Conservation (phyloP, 2,113 vertebrate genomes). For the Anguilla rostrata region DNA sequence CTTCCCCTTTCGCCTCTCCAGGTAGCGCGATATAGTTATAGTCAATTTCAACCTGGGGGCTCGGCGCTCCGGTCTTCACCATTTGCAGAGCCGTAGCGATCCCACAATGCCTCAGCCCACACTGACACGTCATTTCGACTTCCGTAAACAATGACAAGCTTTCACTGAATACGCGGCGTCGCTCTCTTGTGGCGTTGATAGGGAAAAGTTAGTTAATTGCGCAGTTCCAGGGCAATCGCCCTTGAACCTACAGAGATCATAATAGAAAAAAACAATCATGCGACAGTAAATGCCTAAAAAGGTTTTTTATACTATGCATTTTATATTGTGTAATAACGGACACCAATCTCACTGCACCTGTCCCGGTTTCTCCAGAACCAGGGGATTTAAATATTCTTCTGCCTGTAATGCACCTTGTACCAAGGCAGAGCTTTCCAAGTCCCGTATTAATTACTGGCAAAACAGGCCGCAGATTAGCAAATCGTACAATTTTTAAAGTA, state of each 20-base stretch:
- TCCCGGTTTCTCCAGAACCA: neutral
- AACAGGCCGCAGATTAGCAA: neutral
- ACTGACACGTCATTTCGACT: slow-evolving; percentile 78
- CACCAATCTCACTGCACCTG: neutral
- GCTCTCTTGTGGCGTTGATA: neutral
- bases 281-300: too few species aligned
- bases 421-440: neutral
- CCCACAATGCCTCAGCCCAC: slow-evolving; percentile 71
- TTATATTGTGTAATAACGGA: too few species aligned
- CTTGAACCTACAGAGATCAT: neutral
- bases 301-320: too few species aligned
- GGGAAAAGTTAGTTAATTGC: neutral
- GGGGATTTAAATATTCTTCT: neutral
- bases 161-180: neutral
- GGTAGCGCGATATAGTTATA: neutral
- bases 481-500: neutral
- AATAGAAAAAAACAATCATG: too few species aligned
- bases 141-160: slow-evolving; percentile 71
- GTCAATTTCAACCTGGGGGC: slow-evolving; percentile 4
- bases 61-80: slow-evolving; percentile 53
- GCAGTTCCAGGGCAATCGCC: neutral
- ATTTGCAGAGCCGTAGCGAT: slow-evolving; percentile 54
- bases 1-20: neutral
- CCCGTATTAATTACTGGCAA: neutral
- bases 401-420: neutral